Percentiles rank a stretch among this genome's conserved stretches.
Conservation (phyloP, 2,888 invertebrate genomes). For the Hedya salicella region DNA sequence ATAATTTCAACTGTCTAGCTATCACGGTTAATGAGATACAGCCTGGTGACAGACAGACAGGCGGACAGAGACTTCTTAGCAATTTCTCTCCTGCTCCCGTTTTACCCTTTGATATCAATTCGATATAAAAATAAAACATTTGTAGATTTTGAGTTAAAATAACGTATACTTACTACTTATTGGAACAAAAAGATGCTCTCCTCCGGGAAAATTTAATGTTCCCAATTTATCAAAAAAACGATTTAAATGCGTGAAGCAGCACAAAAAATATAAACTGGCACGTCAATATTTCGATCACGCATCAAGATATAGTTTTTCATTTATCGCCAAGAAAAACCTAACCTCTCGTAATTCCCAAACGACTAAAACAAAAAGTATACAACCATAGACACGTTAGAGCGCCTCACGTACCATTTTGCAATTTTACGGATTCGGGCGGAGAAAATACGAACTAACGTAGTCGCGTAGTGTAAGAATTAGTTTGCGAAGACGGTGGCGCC, state of each 20-base stretch:
- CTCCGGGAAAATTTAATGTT: too few species aligned
- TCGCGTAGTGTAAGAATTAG: not conserved
- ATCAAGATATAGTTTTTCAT: constrained; percentile 27
- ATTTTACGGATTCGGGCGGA: constrained; percentile 13
- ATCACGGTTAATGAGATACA: too few species aligned
- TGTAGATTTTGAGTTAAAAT: too few species aligned
- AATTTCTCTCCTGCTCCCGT: too few species aligned
- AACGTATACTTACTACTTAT: too few species aligned
- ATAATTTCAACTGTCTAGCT: too few species aligned
- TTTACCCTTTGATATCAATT: too few species aligned
- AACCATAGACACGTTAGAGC: constrained; percentile 34
- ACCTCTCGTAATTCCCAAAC: constrained; percentile 36
- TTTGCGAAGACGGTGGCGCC: constrained; percentile 23
- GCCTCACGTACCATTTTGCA: constrained; percentile 28
- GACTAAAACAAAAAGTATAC: constrained; percentile 35
- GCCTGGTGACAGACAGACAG: too few species aligned
- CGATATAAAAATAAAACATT: too few species aligned
- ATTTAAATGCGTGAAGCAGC: not conserved
- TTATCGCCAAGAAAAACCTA: constrained; percentile 28
- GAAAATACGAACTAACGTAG: constrained; percentile 1
- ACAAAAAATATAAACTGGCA: not conserved
- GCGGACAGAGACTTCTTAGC: too few species aligned
- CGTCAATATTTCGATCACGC: constrained; percentile 24
- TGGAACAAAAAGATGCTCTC: too few species aligned
- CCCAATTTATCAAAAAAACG: too few species aligned